Evolutionary conservation across 1,140 invertebrate species (phyloP).

Genomic region (Habropoda laboriosa): DNA sequence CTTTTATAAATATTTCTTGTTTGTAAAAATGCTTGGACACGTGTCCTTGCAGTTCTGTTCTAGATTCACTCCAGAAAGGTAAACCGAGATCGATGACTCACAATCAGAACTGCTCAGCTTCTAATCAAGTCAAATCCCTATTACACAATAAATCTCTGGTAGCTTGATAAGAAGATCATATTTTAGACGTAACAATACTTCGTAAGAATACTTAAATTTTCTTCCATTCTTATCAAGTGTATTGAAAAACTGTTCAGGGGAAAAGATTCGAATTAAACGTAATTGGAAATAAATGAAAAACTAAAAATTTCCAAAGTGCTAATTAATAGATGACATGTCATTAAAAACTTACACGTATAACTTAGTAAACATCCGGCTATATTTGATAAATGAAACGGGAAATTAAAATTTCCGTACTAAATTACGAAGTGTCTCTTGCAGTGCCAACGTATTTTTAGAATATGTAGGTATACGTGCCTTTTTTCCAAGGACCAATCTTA

Average conservation of each 20-base stretch:
- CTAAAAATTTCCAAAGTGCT: too few species aligned
- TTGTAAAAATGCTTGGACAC: not conserved
- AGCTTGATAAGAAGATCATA: too few species aligned
- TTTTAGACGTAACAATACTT: too few species aligned
- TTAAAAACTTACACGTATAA: too few species aligned
- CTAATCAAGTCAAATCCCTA: not conserved
- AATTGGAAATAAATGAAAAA: too few species aligned
- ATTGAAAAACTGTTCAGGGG: too few species aligned
- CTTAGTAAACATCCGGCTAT: too few species aligned
- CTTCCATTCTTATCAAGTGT: too few species aligned
- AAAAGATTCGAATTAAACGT: too few species aligned
- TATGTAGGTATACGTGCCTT: conserved; percentile 44
- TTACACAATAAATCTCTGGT: not conserved
- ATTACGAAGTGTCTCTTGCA: conserved; percentile 26
- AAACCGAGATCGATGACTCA: not conserved
- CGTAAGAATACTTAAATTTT: too few species aligned
- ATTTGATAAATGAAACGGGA: conserved; percentile 28
- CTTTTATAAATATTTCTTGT: not conserved
- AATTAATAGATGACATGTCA: too few species aligned
- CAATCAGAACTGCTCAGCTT: too few species aligned
- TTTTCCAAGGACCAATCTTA: conserved; percentile 64
- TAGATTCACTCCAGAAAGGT: not conserved
- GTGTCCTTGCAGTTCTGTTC: not conserved
- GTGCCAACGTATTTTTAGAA: conserved; percentile 70
- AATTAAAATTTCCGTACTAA: conserved; percentile 49